A percentile compares a stretch with the other conserved stretches of the same genome.
These are phyloP conservation scores for Acronicta aceris DNA, from an alignment of 2,888 invertebrate species.

Conservation along the genomic window DNA sequence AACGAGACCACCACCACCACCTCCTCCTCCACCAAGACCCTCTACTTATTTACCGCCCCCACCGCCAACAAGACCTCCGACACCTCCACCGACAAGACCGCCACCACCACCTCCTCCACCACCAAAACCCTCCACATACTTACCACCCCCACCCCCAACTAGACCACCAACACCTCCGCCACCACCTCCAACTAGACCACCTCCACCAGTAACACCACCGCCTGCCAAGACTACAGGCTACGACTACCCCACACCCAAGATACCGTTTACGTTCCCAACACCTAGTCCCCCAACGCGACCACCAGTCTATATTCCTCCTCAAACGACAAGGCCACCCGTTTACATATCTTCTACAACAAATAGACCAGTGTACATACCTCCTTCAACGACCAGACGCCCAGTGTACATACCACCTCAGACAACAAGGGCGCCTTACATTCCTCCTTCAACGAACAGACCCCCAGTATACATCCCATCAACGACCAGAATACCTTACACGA, in stretches of 20 bases:
- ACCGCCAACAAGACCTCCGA: constrained; percentile 16
- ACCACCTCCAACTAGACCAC: constrained; percentile 39
- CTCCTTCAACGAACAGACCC: constrained; percentile 19
- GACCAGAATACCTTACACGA: constrained; percentile 65
- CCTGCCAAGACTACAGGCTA: constrained; percentile 70
- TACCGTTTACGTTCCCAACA: constrained; percentile 70
- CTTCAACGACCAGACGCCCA: constrained; percentile 55
- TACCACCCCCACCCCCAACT: constrained; percentile 52
- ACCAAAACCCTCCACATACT: constrained; percentile 31
- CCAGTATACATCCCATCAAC: constrained; percentile 46
- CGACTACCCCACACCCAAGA: constrained; percentile 67
- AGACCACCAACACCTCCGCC: constrained; percentile 45
- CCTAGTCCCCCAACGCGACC: constrained; percentile 12
- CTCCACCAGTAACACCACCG: constrained; percentile 54
- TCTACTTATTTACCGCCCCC: constrained; percentile 20
- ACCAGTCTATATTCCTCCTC: constrained; percentile 35
- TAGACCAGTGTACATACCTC: constrained; percentile 4
- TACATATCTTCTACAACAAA: constrained; percentile 5
- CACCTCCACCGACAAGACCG: constrained; percentile 28
- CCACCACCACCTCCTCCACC: constrained; percentile 33
- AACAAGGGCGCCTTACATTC: constrained; percentile 14
- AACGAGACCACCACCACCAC: constrained; percentile 45
- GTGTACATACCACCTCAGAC: constrained; percentile 1
- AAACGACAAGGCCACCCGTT: constrained; percentile 5
- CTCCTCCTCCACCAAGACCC: constrained; percentile 38